Evolutionary conservation across 2,797 vertebrate genomes (phyloP).

Genomic region (Propithecus perrieri): DNA sequence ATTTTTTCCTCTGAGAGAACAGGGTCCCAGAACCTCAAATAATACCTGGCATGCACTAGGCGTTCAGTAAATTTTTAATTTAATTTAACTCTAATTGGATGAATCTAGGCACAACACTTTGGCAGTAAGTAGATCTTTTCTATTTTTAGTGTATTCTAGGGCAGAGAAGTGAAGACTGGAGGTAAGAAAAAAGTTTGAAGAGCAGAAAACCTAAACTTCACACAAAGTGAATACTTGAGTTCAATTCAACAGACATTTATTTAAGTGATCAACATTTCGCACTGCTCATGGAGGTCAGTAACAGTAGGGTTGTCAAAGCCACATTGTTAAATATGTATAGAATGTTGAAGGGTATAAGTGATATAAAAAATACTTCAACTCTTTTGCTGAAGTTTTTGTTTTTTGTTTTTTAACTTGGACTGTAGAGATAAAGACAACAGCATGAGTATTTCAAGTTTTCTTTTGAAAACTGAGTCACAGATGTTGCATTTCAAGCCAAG

Average conservation of each 20-base stretch:
- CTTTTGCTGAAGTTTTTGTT: not conserved
- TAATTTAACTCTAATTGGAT: constrained; percentile 1
- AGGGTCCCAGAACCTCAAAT: not conserved
- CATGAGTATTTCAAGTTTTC: constrained; percentile 76
- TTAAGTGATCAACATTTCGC: constrained; percentile 23
- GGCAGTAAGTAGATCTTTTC: not conserved
- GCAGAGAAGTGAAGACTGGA: not conserved
- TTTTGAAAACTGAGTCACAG: constrained; percentile 86
- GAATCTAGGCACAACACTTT: not conserved
- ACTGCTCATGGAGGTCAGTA: not conserved
- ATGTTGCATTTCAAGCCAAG: constrained; percentile 85
- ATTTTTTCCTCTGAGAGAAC: not conserved
- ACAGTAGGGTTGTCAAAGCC: not conserved
- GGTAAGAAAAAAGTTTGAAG: constrained; percentile 23
- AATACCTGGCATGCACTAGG: not conserved
- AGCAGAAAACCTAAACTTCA: constrained; percentile 16
- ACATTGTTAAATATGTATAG: not conserved
- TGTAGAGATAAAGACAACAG: constrained; percentile 64
- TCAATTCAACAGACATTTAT: not conserved
- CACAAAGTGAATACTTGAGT: constrained; percentile 10
- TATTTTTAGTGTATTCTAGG: not conserved
- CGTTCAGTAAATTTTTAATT: not conserved
- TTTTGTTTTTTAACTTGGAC: constrained; percentile 64
- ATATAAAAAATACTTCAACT: constrained; percentile 26
- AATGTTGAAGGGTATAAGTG: not conserved